These are phyloP conservation scores for Caenorhabditis latens DNA, from an alignment of 1,140 invertebrate genomes.

Conservation along the genomic window DNA sequence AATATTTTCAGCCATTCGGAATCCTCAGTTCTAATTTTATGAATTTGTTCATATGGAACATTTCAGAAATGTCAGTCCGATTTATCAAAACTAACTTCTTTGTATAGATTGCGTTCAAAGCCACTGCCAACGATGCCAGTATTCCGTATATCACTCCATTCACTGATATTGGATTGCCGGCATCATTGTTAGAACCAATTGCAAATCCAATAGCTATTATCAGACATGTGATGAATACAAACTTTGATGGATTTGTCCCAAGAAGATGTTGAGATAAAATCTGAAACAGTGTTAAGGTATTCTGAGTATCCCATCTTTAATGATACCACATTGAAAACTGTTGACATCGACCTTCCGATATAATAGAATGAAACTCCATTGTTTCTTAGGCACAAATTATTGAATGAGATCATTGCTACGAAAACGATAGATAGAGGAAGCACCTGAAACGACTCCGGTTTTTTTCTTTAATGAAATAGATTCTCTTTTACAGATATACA, in stretches of 20 bases:
- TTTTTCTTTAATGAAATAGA: not conserved
- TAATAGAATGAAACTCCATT: conserved; percentile 98
- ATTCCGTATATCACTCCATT: conserved; percentile 92
- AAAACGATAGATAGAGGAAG: conserved; percentile 92
- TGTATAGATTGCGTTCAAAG: conserved; percentile 94
- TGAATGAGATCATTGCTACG: conserved; percentile 93
- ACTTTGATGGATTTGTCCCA: conserved; percentile 85
- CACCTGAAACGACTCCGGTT: conserved; percentile 79
- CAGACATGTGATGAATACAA: conserved; percentile 87
- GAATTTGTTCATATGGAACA: not conserved
- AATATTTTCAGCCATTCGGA: not conserved
- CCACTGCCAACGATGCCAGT: conserved; percentile 89
- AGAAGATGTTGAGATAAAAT: conserved; percentile 75
- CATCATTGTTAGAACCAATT: conserved; percentile 92
- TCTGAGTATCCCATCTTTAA: not conserved
- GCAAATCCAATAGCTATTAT: conserved; percentile 84
- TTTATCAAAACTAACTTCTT: conserved; percentile 83
- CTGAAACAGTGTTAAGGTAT: conserved; percentile 68
- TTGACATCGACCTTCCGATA: conserved; percentile 93
- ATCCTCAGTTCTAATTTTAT: not conserved
- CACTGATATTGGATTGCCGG: conserved; percentile 88
- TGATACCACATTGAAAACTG: conserved; percentile 92
- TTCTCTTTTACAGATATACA: not conserved
- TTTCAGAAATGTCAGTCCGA: conserved; percentile 3
- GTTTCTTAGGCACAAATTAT: conserved; percentile 95